A percentile compares a stretch with the other conserved stretches of the same genome.
These are phyloP conservation scores for Choloepus hoffmanni DNA, from an alignment of 2,113 vertebrate genomes.

Conservation along the genomic window DNA sequence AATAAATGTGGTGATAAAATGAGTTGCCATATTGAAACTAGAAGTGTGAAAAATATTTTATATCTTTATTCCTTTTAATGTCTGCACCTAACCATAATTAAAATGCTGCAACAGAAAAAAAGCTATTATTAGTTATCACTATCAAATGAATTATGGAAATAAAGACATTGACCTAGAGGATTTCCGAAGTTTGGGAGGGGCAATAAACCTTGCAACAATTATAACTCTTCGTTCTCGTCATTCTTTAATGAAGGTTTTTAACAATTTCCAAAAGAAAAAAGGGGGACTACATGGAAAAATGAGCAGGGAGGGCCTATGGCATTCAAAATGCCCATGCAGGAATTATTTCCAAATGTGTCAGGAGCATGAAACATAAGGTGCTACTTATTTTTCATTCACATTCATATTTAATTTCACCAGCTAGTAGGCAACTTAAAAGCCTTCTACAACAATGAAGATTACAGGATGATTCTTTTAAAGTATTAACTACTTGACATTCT, in stretches of 20 bases:
- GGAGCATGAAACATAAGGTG: slow-evolving; percentile 35
- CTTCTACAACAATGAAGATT: slow-evolving; percentile 39
- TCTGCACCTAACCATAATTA: neutral
- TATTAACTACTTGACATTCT: slow-evolving; percentile 40
- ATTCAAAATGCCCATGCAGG: neutral
- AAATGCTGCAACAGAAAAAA: slow-evolving; percentile 5
- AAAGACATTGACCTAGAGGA: slow-evolving; percentile 32
- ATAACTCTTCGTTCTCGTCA: neutral
- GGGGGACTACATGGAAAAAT: neutral
- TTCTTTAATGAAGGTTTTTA: slow-evolving; percentile 2
- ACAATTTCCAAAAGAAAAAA: slow-evolving; percentile 46
- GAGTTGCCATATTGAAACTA: neutral
- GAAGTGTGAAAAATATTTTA: neutral
- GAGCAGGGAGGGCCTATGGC: neutral
- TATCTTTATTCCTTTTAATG: neutral
- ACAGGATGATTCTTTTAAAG: slow-evolving; percentile 21
- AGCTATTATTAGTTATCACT: slow-evolving; percentile 30
- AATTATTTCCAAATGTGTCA: slow-evolving; percentile 56
- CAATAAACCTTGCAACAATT: slow-evolving; percentile 13
- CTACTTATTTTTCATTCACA: slow-evolving; percentile 54
- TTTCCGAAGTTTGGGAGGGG: slow-evolving; percentile 29
- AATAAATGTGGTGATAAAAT: neutral
- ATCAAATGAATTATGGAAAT: slow-evolving; percentile 39
- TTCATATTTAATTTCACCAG: slow-evolving; percentile 57
- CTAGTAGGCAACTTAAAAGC: slow-evolving; percentile 47